Evolutionary conservation across 2,888 invertebrate genomes (phyloP).

Genomic region (Macrosiphum euphorbiae): DNA sequence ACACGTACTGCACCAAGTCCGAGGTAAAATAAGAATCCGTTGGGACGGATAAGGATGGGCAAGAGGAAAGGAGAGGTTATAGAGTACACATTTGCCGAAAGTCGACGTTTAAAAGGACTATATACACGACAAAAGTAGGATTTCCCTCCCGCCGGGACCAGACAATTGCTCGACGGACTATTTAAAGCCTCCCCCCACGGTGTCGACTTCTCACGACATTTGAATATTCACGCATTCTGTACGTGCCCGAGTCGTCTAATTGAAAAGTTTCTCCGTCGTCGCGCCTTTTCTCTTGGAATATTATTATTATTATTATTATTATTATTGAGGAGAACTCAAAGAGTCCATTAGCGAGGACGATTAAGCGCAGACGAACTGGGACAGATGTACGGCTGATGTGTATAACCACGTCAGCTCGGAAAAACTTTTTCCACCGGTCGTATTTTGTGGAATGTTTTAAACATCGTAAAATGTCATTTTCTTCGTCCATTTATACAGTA

Average conservation of each 20-base stretch:
- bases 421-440: conserved; percentile 25
- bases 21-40: conserved; percentile 44
- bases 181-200: conserved; percentile 31
- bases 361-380: conserved; percentile 29
- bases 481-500: background rate
- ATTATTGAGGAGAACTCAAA: background rate
- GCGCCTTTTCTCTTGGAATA: conserved; percentile 33
- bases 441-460: conserved; percentile 31
- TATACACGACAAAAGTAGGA: conserved; percentile 27
- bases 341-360: conserved; percentile 56
- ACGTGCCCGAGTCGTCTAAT: conserved; percentile 53
- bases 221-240: conserved; percentile 55
- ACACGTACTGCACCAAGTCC: conserved; percentile 35
- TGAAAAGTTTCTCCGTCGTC: conserved; percentile 52
- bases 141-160: background rate
- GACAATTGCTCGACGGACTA: conserved; percentile 40
- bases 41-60: background rate
- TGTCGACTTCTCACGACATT: conserved; percentile 26
- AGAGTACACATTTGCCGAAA: background rate
- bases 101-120: conserved; percentile 50
- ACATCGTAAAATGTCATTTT: background rate
- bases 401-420: background rate
- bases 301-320: conserved; percentile 50
- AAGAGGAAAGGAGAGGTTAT: background rate
- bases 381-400: background rate